Conservation (phyloP, 2,888 invertebrate species). For the Microplitis manilae region DNA sequence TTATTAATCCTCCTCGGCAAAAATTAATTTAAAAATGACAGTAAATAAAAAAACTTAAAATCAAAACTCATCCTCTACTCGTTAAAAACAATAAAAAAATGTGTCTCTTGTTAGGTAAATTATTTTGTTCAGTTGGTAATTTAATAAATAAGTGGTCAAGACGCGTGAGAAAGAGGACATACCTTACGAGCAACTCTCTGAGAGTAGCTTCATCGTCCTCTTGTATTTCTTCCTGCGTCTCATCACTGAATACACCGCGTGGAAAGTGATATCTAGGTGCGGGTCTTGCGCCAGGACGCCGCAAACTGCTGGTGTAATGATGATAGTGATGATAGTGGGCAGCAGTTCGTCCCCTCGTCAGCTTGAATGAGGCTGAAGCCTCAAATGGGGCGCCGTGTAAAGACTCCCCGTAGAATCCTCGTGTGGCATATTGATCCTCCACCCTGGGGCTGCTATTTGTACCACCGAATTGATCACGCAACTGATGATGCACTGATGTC, state of each 20-base stretch:
- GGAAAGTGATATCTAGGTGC: constrained; percentile 71
- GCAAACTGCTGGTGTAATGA: constrained; percentile 67
- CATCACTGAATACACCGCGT: constrained; percentile 82
- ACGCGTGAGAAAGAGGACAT: constrained; percentile 69
- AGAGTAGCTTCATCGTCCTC: constrained; percentile 91
- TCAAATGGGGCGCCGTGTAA: constrained; percentile 64
- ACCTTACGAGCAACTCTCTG: constrained; percentile 96
- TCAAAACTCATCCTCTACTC: background rate
- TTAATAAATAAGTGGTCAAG: background rate
- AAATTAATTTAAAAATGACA: background rate
- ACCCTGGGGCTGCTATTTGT: constrained; percentile 54
- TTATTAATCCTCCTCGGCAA: background rate
- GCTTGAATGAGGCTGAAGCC: constrained; percentile 71
- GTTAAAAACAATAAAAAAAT: too few relatives aligned
- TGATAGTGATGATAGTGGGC: constrained; percentile 53
- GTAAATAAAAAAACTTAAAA: background rate
- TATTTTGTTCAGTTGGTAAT: background rate
- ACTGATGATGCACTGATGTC: constrained; percentile 66
- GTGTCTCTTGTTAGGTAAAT: too few relatives aligned
- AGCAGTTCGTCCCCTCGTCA: constrained; percentile 71
- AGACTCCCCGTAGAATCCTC: constrained; percentile 64
- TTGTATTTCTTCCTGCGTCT: constrained; percentile 85
- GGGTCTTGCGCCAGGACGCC: constrained; percentile 70
- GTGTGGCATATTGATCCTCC: constrained; percentile 68
- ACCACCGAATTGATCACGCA: constrained; percentile 47